phyloP scores from a whole-genome alignment of 2,888 invertebrate genomes.

The Andricus curvator region DNA sequence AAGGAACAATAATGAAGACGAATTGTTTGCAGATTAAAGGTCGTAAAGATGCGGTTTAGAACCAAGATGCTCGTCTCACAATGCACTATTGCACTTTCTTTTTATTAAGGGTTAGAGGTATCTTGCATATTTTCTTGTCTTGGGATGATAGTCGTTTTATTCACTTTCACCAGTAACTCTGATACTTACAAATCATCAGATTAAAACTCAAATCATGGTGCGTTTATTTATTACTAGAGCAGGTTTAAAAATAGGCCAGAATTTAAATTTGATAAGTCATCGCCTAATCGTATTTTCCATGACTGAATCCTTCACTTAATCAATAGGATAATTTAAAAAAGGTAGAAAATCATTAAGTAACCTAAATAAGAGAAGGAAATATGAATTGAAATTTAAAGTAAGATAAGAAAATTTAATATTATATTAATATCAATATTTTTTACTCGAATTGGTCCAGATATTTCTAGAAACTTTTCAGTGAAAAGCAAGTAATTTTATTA shows the following conservation, averaged over 20 bases:
- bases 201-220: neutral
- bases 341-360: too few species aligned
- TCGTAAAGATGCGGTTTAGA: neutral
- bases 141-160: neutral
- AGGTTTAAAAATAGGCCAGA: neutral
- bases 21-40: neutral
- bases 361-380: too few species aligned
- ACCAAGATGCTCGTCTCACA: neutral
- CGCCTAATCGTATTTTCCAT: neutral
- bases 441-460: too few species aligned
- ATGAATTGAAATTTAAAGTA: too few species aligned
- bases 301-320: too few species aligned
- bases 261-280: neutral
- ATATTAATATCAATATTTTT: too few species aligned
- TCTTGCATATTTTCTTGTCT: neutral
- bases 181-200: neutral
- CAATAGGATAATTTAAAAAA: too few species aligned
- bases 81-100: constrained; percentile 1
- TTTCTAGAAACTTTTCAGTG: too few species aligned
- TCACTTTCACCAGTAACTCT: neutral
- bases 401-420: too few species aligned
- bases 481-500: too few species aligned
- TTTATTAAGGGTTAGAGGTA: neutral
- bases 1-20: neutral
- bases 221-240: neutral